Evolutionary conservation across 2,888 invertebrate genomes (phyloP), one percentile per base, ranked within the genome.

Genomic region (Eristalis arbustorum): DNA sequence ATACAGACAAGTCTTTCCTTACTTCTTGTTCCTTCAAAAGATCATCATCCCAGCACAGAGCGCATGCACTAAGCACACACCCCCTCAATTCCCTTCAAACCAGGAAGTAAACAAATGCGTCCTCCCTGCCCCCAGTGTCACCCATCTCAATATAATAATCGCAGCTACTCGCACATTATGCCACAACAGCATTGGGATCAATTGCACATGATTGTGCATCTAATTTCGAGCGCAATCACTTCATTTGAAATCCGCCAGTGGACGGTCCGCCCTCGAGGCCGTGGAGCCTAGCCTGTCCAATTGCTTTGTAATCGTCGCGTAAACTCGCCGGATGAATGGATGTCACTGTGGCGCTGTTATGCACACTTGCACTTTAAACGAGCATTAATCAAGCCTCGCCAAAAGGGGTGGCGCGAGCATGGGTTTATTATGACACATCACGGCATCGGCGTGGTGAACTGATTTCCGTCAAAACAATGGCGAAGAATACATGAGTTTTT

Each of bases 181-280:
- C 63, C 68, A 18, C 37, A 1, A 34, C 11, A 14, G n/a, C 57
- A 78, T 71, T 71, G 57, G 34, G 42, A 78, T 78, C 71, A 78
- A 40, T 71, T 78, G 22, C 71, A 77, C 62, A 42, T 59, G 42
- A n/a, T 25, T 62, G 68, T 64, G 64, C 59, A 71, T 62, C 62
- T 31, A 28, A 56, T 64, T 77, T 62, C 72, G 57, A 72, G 75
- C 84, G 42, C 72, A 84, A 81, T 69, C 84, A 85, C 75, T 84
- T 76, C 81, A 77, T 81, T 81, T 73, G 81, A 68, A 72, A 56
- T 79, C 64, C 11, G 59, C n/a, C 49, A 13, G 23, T 25, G 11
- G 14, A 28, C 13, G 25, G 59, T 25, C 25, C 14, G 5, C 25
- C 25, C 25, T 14, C 8, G 18, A 49, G 49, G 8, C 49, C 49